Conservation (phyloP, 2,888 invertebrate genomes). For the Drosophila percnosoma region DNA sequence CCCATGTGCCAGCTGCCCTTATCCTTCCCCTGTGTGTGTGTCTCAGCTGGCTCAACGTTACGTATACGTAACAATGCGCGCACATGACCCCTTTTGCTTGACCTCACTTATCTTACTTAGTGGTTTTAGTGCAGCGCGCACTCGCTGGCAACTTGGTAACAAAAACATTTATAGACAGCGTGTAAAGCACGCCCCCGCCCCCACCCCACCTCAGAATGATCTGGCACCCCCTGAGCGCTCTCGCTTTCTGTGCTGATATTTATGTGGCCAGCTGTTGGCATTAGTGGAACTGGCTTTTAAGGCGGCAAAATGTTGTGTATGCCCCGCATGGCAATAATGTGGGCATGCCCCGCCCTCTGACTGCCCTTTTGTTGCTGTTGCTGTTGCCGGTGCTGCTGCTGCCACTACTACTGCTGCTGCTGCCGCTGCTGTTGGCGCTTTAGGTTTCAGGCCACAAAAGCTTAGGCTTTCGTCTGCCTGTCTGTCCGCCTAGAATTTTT, state of each 20-base stretch:
- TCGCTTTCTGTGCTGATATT: conserved; percentile 55
- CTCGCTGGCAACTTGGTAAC: conserved; percentile 52
- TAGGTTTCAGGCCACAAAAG: conserved; percentile 76
- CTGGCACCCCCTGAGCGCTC: conserved; percentile 11
- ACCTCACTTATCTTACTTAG: conserved; percentile 82
- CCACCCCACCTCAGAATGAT: conserved; percentile 9
- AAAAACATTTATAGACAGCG: conserved; percentile 68
- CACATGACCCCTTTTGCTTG: conserved; percentile 80
- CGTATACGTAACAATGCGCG: conserved; percentile 69
- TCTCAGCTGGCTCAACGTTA: conserved; percentile 27
- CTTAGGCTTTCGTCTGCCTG: conserved; percentile 67
- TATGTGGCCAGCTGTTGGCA: conserved; percentile 79
- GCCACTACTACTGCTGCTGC: conserved; percentile 27
- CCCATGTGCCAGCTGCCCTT: background rate
- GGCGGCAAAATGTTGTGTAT: conserved; percentile 61
- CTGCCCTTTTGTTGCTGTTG: conserved; percentile 37
- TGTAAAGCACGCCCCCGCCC: background rate
- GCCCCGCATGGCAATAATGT: conserved; percentile 68
- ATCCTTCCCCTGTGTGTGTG: conserved; percentile 7
- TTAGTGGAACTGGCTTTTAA: conserved; percentile 79
- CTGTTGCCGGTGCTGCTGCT: conserved; percentile 37
- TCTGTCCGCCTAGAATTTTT: conserved; percentile 64
- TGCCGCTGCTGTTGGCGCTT: conserved; percentile 58
- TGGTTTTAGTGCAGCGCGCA: conserved; percentile 69
- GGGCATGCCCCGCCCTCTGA: conserved; percentile 24